These are phyloP conservation scores for Sylvicapra grimmia DNA, from an alignment of 2,113 vertebrate genomes.

Conservation along the genomic window DNA sequence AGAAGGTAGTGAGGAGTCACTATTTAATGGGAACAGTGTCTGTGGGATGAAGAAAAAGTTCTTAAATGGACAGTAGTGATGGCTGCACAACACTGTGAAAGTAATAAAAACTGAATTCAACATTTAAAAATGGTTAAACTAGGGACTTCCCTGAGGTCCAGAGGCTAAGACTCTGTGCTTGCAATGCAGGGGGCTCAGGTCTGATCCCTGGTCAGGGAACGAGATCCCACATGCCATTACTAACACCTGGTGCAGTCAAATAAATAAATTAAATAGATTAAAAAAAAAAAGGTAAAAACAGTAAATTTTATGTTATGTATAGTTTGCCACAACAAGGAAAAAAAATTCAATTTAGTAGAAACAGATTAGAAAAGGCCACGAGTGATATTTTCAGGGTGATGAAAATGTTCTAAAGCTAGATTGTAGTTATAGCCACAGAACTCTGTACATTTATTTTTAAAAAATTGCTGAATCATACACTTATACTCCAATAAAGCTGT, in stretches of 20 bases:
- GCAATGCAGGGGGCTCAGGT: not conserved
- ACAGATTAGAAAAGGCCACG: not conserved
- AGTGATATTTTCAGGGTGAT: not conserved
- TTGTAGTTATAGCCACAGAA: not conserved
- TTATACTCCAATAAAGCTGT: not conserved
- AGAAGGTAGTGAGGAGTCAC: not conserved
- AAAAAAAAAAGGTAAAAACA: not conserved
- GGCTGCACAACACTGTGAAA: not conserved
- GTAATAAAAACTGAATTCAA: not conserved
- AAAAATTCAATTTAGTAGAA: not conserved
- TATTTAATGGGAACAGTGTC: not conserved
- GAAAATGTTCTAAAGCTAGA: not conserved
- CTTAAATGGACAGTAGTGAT: not conserved
- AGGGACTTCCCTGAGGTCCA: not conserved
- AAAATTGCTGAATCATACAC: not conserved
- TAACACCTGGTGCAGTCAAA: not conserved
- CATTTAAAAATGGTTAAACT: not conserved
- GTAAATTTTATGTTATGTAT: not conserved
- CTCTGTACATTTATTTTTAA: not conserved
- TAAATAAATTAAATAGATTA: not conserved
- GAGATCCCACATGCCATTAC: not conserved
- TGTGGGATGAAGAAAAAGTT: not conserved
- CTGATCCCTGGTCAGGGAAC: not conserved
- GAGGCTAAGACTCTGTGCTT: not conserved
- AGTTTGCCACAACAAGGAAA: not conserved